Evolutionary conservation across 2,888 invertebrate genomes (phyloP), one percentile per base, ranked within the genome.

Genomic region (Chromoteleia sp.): DNA sequence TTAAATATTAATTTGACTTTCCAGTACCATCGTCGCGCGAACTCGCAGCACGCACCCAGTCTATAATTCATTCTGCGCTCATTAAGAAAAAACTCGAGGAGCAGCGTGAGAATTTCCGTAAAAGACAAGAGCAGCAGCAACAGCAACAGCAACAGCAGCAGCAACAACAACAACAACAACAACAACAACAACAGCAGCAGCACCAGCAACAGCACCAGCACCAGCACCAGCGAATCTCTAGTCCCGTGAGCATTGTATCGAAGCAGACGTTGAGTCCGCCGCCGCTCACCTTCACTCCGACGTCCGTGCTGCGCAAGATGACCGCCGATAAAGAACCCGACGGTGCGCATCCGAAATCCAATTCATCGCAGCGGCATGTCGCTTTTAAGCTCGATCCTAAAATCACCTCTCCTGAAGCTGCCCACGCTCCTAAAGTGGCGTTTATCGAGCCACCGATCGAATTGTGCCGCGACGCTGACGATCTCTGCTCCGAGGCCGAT

Each of bases 291-390:
- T 98, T 98, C 92, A 98, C 98, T 0, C 98, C 98, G 76, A 98
- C 98, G 29, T 97, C 98, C 81, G 98, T 98, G 81, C 93, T 98
- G 88, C 94, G 98, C 82, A 98, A 98, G 93, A 97, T 98, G 97
- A 98, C 97, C 4, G 97, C 97, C 0, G 97, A 97, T 87, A 97
- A 97, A 90, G 96, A 97, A 85, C 93, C 93, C 17, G 95, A 95
- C 89, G 93, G 91, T 91, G 91, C 90, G 91, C 89, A 89, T 25
- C 19, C 33, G 1, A 75, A 52, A 63, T 5, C 39, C 17, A 65
- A 29, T 85, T 83, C 85, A 75, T 87, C 84, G 59, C 84, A 86
- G 84, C 84, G 84, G 61, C 85, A 89, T 84, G 84, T 89, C 84
- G 87, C 76, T 63, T 68, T 76, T 21, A 54, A 80, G 1, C 43